These are phyloP conservation scores for Theristicus caerulescens DNA, from an alignment of 2,113 vertebrate species.

Conservation along the genomic window DNA sequence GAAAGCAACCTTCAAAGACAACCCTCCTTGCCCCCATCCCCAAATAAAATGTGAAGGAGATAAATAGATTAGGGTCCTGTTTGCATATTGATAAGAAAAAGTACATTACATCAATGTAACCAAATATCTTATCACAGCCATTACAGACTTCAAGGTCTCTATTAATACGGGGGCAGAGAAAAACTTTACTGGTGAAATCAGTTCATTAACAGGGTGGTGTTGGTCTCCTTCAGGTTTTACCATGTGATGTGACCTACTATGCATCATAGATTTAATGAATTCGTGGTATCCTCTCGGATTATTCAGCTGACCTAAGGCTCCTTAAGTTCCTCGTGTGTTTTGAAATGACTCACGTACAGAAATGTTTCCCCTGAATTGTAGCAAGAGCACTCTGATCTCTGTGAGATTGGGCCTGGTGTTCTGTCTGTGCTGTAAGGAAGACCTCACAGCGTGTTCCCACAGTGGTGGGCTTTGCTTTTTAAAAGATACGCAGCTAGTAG, in stretches of 20 bases:
- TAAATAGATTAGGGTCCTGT: constrained; percentile 55
- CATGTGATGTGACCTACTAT: neutral
- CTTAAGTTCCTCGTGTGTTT: neutral
- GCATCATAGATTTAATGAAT: neutral
- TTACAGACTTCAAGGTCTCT: constrained; percentile 2
- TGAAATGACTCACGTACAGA: neutral
- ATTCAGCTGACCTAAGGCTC: neutral
- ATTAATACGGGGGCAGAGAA: constrained; percentile 15
- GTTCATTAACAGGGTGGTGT: neutral
- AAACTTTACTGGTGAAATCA: constrained; percentile 5
- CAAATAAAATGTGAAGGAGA: constrained; percentile 50
- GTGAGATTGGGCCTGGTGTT: neutral
- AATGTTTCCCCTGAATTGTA: neutral
- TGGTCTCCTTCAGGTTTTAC: neutral
- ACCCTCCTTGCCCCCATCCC: neutral
- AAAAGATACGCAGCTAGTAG: neutral
- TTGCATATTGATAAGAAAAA: constrained; percentile 50
- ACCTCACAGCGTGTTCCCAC: neutral
- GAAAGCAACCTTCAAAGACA: constrained; percentile 49
- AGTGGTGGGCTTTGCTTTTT: neutral
- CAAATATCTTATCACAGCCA: constrained; percentile 46
- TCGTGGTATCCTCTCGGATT: neutral
- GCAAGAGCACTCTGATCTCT: neutral
- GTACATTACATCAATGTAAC: constrained; percentile 47
- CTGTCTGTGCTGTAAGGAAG: neutral